Base-by-base conservation (phyloP, 2,113 vertebrate species). In the Uropsilus gracilis region DNA sequence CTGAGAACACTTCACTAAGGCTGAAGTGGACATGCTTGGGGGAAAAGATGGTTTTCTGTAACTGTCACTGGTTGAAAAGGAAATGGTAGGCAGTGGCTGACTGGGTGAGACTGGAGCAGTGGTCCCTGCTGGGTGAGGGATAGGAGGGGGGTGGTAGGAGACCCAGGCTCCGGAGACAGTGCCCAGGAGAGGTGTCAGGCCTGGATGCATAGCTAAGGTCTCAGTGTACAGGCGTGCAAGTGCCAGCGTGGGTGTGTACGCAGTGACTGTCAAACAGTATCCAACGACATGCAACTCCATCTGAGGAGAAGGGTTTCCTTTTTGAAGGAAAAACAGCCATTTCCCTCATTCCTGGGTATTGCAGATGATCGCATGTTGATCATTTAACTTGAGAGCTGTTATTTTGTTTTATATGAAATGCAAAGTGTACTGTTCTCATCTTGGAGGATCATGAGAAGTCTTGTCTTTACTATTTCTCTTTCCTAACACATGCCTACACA, bases 261-360 rank as follows among this genome's bases (percentile, higher is more conserved):
- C 10, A 6, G 12, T 16, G 71, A 72, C 1, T 10, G 32, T 37
- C 71, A 77, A 8, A n/a, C 16, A 39, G 50, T 12, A 34, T 8
- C 37, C 42, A 37, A 37, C 34, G 44, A 66, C 42, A 6, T 39
- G 3, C 16, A 12, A 69, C 57, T 89, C 18, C 1, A 16, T 12
- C 68, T 64, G 42, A 89, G 53, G 53, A 8, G 53, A 6, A 20
- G 20, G 20, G 53, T 66, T 69, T 77, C 84, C 57, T 42, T 80
- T 96, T 57, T 94, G 55, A 83, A 86, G 80, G 63, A 44, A 96
- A 93, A 95, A 86, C 26, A 93, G 68, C 87, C 86, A 59, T 97
- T 94, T 94, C 94, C 92, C 94, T 94, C 48, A 86, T 89, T 83
- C 72, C 89, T 86, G 55, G 71, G 28, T 53, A 86, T 69, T 94